These are phyloP conservation scores for Micromussa lordhowensis DNA, from an alignment of 92 coral and sea anemone species.

Conservation along the genomic window DNA sequence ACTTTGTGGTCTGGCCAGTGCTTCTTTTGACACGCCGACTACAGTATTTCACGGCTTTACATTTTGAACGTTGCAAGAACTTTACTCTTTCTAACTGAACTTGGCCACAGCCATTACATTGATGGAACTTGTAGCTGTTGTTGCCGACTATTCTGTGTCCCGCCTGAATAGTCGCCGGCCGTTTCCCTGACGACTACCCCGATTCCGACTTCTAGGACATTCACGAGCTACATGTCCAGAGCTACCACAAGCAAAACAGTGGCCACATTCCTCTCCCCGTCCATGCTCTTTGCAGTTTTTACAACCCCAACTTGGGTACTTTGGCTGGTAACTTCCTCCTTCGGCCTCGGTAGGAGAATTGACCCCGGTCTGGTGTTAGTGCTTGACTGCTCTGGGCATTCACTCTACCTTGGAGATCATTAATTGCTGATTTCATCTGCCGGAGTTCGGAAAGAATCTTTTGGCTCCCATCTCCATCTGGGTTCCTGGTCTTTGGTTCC, in stretches of 20 bases:
- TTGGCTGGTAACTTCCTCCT: constrained; percentile 37
- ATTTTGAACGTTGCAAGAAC: constrained; percentile 49
- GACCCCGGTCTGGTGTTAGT: constrained; percentile 23
- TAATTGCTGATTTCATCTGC: constrained; percentile 62
- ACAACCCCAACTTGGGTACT: constrained; percentile 46
- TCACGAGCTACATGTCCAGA: constrained; percentile 57
- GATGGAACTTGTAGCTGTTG: constrained; percentile 38
- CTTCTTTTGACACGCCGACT: constrained; percentile 49
- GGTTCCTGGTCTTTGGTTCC: constrained; percentile 23
- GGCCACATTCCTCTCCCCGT: constrained; percentile 61
- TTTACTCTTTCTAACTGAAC: constrained; percentile 16
- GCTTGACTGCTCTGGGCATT: constrained; percentile 31
- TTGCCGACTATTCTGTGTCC: constrained; percentile 70
- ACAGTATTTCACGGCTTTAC: constrained; percentile 47
- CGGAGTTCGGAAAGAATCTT: constrained; percentile 47
- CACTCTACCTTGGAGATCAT: constrained; percentile 51
- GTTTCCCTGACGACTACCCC: constrained; percentile 61
- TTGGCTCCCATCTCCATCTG: constrained; percentile 35
- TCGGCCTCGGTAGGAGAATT: constrained; percentile 22
- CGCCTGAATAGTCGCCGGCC: constrained; percentile 60
- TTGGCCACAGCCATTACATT: constrained; percentile 45
- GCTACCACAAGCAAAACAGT: constrained; percentile 66
- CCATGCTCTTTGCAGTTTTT: constrained; percentile 50
- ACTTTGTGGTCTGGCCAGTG: constrained; percentile 51
- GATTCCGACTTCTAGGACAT: constrained; percentile 25